Conservation (phyloP, 2,113 vertebrate genomes). For the Phrynosoma blainvillii region DNA sequence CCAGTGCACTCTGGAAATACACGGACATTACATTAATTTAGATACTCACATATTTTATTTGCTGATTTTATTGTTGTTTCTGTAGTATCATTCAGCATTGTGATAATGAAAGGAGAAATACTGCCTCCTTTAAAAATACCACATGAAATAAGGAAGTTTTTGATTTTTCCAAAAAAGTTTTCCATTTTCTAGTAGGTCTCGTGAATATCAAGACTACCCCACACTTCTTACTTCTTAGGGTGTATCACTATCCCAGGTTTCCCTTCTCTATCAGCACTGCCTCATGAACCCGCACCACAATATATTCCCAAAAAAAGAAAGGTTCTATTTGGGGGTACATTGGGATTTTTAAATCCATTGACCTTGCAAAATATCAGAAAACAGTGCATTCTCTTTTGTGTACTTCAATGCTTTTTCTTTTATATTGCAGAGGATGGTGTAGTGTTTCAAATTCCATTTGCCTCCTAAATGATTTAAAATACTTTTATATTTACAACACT, state of each 20-base stretch:
- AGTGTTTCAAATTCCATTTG: not conserved
- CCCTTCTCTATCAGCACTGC: not conserved
- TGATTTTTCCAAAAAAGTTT: too few species aligned
- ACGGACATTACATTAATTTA: not conserved
- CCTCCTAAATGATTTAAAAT: constrained; percentile 14
- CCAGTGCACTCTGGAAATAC: not conserved
- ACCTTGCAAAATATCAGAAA: constrained; percentile 2
- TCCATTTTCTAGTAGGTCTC: too few species aligned
- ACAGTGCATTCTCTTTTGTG: not conserved
- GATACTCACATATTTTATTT: not conserved
- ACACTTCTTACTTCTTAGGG: too few species aligned
- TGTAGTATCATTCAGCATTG: not conserved
- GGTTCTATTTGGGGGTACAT: not conserved
- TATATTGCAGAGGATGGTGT: not conserved
- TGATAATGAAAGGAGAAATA: not conserved
- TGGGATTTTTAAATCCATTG: not conserved
- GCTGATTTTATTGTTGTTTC: not conserved
- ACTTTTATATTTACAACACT: not conserved
- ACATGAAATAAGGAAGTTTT: too few species aligned
- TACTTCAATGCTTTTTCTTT: too few species aligned
- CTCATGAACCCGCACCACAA: not conserved
- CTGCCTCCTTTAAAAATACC: not conserved
- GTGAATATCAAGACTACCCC: too few species aligned
- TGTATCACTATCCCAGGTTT: not conserved
- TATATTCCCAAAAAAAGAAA: not conserved